Conservation (phyloP, 1,140 invertebrate species). For the Drosophila persimilis region DNA sequence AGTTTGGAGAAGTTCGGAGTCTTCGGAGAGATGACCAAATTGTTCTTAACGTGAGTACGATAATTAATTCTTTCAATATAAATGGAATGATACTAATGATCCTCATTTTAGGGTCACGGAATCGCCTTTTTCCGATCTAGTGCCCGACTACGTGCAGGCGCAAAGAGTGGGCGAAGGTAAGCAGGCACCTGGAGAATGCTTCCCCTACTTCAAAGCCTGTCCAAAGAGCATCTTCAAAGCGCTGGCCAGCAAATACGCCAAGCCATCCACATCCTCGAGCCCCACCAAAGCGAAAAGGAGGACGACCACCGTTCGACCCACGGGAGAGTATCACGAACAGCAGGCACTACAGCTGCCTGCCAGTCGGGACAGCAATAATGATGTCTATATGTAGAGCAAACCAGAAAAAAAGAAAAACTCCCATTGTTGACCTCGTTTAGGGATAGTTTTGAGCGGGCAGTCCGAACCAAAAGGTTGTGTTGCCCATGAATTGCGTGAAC, state of each 20-base stretch:
- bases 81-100: background rate
- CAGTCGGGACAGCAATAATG: conserved; percentile 22
- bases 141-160: conserved; percentile 90
- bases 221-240: conserved; percentile 91
- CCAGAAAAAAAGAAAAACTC: background rate
- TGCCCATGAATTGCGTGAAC: conserved; percentile 57
- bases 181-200: conserved; percentile 89
- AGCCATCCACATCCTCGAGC: conserved; percentile 66
- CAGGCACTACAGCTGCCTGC: conserved; percentile 63
- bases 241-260: conserved; percentile 86
- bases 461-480: conserved; percentile 15
- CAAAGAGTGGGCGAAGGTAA: conserved; percentile 88
- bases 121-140: conserved; percentile 88
- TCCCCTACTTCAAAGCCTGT: conserved; percentile 91
- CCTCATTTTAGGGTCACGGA: conserved; percentile 87
- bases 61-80: background rate
- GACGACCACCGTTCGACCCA: conserved; percentile 38
- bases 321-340: conserved; percentile 68
- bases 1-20: conserved; percentile 90
- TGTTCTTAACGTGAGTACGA: conserved; percentile 90
- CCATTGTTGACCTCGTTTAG: conserved; percentile 44
- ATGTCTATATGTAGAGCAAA: conserved; percentile 57
- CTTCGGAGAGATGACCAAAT: conserved; percentile 90
- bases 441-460: conserved; percentile 40
- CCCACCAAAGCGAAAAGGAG: conserved; percentile 25